These are phyloP conservation scores for Drosophila mimetica DNA, from an alignment of 2,888 invertebrate genomes.

Conservation along the genomic window DNA sequence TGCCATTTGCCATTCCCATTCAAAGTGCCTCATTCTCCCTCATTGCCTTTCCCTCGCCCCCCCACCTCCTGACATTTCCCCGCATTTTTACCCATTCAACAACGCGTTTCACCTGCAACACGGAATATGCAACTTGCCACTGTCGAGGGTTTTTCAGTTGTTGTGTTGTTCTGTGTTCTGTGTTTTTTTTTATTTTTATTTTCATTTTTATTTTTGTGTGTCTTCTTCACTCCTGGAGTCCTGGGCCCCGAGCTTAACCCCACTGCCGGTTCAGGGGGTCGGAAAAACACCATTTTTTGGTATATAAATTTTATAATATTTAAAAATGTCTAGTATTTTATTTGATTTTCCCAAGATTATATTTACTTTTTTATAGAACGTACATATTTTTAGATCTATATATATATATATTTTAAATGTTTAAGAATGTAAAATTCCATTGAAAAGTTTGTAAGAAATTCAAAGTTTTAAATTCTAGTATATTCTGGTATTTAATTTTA, in stretches of 20 bases:
- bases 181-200: constrained; percentile 3
- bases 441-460: too few relatives aligned
- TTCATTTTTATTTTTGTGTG: constrained; percentile 35
- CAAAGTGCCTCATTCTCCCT: constrained; percentile 36
- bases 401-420: too few relatives aligned
- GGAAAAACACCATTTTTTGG: not conserved
- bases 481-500: too few relatives aligned
- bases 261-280: not conserved
- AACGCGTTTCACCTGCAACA: constrained; percentile 41
- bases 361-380: too few relatives aligned
- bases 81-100: constrained; percentile 2
- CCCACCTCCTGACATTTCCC: constrained; percentile 13
- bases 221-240: constrained; percentile 20
- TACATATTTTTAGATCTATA: too few relatives aligned
- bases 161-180: not conserved
- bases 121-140: constrained; percentile 45
- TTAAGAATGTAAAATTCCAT: too few relatives aligned
- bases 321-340: too few relatives aligned
- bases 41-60: constrained; percentile 12
- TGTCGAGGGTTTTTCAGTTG: constrained; percentile 36
- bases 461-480: too few relatives aligned
- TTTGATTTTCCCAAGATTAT: too few relatives aligned
- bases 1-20: constrained; percentile 30
- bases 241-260: constrained; percentile 32
- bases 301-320: not conserved